Conservation (phyloP, 2,797 vertebrate genomes). For the Tenualosa thibaudeaui region DNA sequence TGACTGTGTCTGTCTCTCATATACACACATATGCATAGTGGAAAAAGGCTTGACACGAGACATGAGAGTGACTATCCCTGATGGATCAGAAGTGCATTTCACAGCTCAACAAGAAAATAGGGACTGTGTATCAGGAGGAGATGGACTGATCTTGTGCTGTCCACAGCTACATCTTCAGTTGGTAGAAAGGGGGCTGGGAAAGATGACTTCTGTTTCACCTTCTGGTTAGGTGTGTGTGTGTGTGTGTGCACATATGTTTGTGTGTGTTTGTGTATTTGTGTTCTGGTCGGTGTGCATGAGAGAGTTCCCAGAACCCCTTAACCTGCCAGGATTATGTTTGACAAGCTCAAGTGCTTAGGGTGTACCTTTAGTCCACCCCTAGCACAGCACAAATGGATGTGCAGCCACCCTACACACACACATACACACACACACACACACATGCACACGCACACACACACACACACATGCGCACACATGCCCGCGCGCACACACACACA, state of each 20-base stretch:
- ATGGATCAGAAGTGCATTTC: neutral
- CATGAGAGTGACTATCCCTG: neutral
- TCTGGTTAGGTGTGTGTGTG: neutral
- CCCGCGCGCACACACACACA: conserved; percentile 3
- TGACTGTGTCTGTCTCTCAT: neutral
- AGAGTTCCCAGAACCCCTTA: conserved; percentile 1
- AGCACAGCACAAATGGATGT: neutral
- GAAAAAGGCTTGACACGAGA: neutral
- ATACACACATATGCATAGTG: neutral
- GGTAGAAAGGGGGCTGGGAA: neutral
- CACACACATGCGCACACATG: conserved; percentile 9
- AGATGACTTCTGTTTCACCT: neutral
- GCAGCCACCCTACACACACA: neutral
- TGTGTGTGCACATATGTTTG: neutral
- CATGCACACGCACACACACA: conserved; percentile 6
- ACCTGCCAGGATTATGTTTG: conserved; percentile 9
- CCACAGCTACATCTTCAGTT: neutral
- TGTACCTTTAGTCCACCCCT: neutral
- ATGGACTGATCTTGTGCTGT: neutral
- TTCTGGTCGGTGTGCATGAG: neutral
- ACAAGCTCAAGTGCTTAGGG: neutral
- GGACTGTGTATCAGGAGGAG: neutral
- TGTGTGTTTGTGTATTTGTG: conserved; percentile 14
- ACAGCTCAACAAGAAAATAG: neutral
- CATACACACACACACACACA: conserved; percentile 25